A percentile compares a stretch with the other conserved stretches of the same genome.
phyloP scores from a whole-genome alignment of 2,888 invertebrate species.

The Drosophila subsilvestris region DNA sequence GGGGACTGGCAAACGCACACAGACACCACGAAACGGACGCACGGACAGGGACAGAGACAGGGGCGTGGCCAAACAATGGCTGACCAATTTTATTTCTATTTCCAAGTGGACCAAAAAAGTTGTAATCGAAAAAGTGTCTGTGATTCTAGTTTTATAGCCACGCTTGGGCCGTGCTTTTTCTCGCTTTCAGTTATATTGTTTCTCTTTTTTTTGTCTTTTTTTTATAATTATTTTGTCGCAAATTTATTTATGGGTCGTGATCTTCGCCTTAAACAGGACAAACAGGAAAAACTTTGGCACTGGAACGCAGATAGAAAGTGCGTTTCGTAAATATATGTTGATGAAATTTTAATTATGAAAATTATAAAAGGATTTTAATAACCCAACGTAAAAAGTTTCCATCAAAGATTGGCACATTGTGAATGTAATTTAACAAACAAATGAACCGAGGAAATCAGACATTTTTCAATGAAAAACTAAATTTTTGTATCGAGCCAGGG shows the following conservation, averaged over 20 bases:
- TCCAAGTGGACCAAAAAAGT: slow-evolving; percentile 62
- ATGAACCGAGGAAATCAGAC: no score
- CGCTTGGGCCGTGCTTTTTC: slow-evolving; percentile 22
- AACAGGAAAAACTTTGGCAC: slow-evolving; percentile 17
- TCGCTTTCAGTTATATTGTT: slow-evolving; percentile 2
- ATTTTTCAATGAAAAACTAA: no score
- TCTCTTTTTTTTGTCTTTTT: slow-evolving; percentile 6
- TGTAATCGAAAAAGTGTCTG: slow-evolving; percentile 73
- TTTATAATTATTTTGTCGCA: slow-evolving; percentile 73
- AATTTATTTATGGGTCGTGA: slow-evolving; percentile 66
- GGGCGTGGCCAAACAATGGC: slow-evolving; percentile 54
- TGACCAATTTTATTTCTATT: slow-evolving; percentile 69
- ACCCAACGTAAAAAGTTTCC: no score
- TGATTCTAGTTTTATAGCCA: slow-evolving; percentile 46
- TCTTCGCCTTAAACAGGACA: slow-evolving; percentile 43
- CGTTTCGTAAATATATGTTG: neutral
- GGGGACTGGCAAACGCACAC: slow-evolving; percentile 12
- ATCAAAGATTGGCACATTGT: no score
- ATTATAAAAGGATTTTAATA: no score
- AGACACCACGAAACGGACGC: slow-evolving; percentile 3
- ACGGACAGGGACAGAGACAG: slow-evolving; percentile 22
- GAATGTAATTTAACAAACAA: no score
- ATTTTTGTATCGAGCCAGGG: no score
- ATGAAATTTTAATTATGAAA: neutral
- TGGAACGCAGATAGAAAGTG: slow-evolving; percentile 9